Evolutionary conservation across 2,888 invertebrate genomes (phyloP), one percentile per base, ranked within the genome.

Genomic region (Calliphora vomitoria): DNA sequence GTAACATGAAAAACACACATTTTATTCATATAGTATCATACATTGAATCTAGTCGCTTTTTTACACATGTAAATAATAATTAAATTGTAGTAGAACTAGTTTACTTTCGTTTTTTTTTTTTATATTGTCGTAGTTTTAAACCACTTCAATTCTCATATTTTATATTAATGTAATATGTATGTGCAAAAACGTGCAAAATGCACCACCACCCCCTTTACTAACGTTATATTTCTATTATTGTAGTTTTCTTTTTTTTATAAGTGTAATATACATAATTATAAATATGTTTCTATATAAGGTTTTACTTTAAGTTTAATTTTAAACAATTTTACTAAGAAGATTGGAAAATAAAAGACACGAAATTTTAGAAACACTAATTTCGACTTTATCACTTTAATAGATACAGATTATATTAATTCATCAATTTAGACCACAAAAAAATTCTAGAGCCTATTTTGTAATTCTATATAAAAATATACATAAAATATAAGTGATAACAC

Each of bases 11-110:
- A 38, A 35, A 68, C 4, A 50, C 47, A 50, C 25, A 41, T 82
- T 68, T 47, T 50, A 62, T 76, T 53, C 69, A 13, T 13, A 25
- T 64, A 76, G 41, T 82, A 80, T 60, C 64, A 44, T 69, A 75
- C 58, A 69, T 64, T 85, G 85, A 85, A 87, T 79, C 87, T 87
- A 87, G 87, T 87, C 87, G 78, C 69, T 62, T 80, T 79, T 79
- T 66, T 68, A 66, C 15, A 68, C n/a, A 50, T 85, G 87, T 85
- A 87, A 82, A 87, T 87, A 87, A 35, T 47, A 44, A 31, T 18
- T 25, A 62, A 85, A 86, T 25, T 78, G 72, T 71, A 82, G 78
- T 66, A 18, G 55, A 53, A 75, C 78, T 82, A 69, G 66, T 79
- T 74, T 76, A 71, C 25, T 69, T 64, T 68, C 13, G 1, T 50